Percentiles rank a stretch among this genome's conserved stretches.
phyloP scores from a whole-genome alignment of 2,888 invertebrate species.

The Clostera curtula region DNA sequence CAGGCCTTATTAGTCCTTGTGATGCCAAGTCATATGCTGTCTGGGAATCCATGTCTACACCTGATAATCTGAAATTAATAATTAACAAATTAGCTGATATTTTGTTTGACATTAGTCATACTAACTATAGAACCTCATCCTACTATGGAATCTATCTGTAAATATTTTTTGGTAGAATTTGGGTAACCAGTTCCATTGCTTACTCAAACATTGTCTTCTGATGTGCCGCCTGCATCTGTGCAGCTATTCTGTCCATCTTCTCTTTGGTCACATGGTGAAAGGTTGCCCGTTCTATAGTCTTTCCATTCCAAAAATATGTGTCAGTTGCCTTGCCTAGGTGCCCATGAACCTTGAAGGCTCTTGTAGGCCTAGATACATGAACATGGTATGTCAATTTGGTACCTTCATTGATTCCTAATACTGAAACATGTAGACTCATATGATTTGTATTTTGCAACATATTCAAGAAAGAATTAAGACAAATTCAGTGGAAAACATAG shows the following conservation, averaged over 20 bases:
- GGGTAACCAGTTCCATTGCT: conserved; percentile 40
- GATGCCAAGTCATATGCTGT: conserved; percentile 92
- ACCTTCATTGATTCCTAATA: conserved; percentile 84
- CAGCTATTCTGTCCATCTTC: conserved; percentile 82
- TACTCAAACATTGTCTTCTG: conserved; percentile 91
- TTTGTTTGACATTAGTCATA: too few species aligned
- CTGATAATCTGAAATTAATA: conserved; percentile 74
- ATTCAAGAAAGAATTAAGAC: too few species aligned
- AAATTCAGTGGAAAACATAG: too few species aligned
- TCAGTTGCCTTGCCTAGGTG: conserved; percentile 85
- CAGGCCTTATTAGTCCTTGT: conserved; percentile 87
- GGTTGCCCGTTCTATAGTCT: conserved; percentile 80
- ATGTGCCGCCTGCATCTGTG: conserved; percentile 89
- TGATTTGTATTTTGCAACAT: too few species aligned
- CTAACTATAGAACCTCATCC: too few species aligned
- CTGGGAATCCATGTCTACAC: conserved; percentile 89
- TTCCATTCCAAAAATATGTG: conserved; percentile 81
- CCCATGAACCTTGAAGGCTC: conserved; percentile 84
- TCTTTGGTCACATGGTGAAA: conserved; percentile 81
- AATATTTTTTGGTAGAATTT: too few species aligned
- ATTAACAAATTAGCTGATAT: too few species aligned
- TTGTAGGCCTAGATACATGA: conserved; percentile 75
- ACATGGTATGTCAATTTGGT: conserved; percentile 72
- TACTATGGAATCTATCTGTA: too few species aligned
- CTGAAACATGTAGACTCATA: conserved; percentile 50